These are phyloP conservation scores for Kryphioiulus occultus DNA, from an alignment of 2,888 invertebrate species.

Conservation along the genomic window DNA sequence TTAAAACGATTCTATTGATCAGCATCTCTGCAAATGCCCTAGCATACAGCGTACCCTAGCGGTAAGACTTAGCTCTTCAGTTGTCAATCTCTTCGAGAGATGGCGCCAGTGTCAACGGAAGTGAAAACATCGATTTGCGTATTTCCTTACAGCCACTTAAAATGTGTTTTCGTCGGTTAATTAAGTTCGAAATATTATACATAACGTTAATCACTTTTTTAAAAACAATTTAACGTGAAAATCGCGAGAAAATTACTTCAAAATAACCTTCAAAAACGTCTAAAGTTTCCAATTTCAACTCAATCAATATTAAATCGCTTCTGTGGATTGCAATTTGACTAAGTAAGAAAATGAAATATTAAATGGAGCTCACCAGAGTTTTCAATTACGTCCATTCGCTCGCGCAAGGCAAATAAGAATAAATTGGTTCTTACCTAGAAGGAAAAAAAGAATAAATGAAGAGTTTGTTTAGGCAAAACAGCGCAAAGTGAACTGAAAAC, in stretches of 20 bases:
- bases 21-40: not conserved
- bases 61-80: not conserved
- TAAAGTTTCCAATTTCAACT: not conserved
- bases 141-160: not conserved
- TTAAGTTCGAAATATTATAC: not conserved
- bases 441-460: not conserved
- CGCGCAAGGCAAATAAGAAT: not conserved
- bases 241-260: not conserved
- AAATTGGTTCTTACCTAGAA: slow-evolving; percentile 1
- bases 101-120: not conserved
- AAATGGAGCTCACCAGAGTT: not conserved
- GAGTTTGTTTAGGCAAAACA: not conserved
- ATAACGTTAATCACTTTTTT: not conserved
- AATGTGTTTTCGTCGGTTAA: not conserved
- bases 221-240: not conserved
- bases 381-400: slow-evolving; percentile 13
- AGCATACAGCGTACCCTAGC: not conserved
- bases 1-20: too few species aligned
- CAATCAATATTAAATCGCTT: not conserved
- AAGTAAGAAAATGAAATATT: not conserved
- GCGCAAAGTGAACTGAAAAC: too few species aligned
- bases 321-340: not conserved
- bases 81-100: not conserved
- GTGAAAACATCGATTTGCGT: not conserved
- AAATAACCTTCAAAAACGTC: not conserved